Base-by-base conservation (phyloP, 1,140 invertebrate species). In the Palaemon carinicauda region DNA sequence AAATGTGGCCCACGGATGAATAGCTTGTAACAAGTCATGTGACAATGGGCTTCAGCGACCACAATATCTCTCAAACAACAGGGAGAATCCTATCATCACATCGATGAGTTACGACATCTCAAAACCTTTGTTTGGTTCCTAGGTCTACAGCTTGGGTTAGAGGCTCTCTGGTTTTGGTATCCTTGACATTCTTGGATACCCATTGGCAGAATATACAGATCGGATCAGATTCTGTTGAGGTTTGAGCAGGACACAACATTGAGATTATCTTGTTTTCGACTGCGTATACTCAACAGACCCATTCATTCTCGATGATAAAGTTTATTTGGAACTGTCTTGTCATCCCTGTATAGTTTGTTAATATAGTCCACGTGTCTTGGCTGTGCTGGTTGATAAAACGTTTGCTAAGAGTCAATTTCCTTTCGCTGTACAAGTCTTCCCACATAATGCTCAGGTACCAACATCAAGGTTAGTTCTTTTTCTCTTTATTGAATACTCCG, bases 101-200 rank as follows among this genome's bases (percentile, higher is more conserved):
- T 21, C 69, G 41, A n/a, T 80, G 77, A 51, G 77, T 56, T 80
- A 51, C 41, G 53, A 53, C 24, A 56, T 80, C 77, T 53, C 77
- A n/a, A 80, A 80, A 27, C 41, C 50, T 80, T 53, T 80, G 19
- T 31, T 80, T 51, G 53, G 77, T 51, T 80, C 53, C 53, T 53
- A 56, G 77, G 50, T 52, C 77, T 80, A 56, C 77, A 53, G 77
- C 77, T 80, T 52, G 77, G 19, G 41, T 80, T 56, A 80, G 77
- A 53, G 77, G 41, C 53, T 80, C 77, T 21, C 77, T 52, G 53
- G 50, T 80, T 53, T 80, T 80, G 50, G 41, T 80, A 53, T 51
- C 53, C 53, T 80, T 80, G 77, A 80, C 53, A 80, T 80, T 51
- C 73, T 75, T 75, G 73, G 73, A 75, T 75, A 75, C 73, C 73